phyloP scores from a whole-genome alignment of 2,888 invertebrate genomes.

The Cordilura impudica region DNA sequence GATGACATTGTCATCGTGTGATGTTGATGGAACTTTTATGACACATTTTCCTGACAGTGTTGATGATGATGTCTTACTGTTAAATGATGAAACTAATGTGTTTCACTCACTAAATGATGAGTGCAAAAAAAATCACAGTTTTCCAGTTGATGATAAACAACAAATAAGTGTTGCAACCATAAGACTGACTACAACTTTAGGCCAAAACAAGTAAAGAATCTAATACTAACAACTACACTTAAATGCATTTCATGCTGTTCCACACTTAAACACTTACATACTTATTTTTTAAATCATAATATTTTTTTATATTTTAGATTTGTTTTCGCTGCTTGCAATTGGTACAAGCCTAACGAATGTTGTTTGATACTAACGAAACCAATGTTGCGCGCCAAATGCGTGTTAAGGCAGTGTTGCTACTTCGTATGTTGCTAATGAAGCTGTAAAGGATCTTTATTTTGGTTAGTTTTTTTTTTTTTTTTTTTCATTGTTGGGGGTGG shows the following conservation, averaged over 20 bases:
- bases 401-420: slow-evolving; percentile 8
- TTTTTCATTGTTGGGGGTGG: slow-evolving; percentile 55
- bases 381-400: slow-evolving; percentile 52
- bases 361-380: background rate
- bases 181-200: slow-evolving; percentile 20
- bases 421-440: slow-evolving; percentile 59
- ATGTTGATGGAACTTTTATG: slow-evolving; percentile 62
- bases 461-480: slow-evolving; percentile 45
- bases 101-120: slow-evolving; percentile 33
- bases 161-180: slow-evolving; percentile 10
- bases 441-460: slow-evolving; percentile 48
- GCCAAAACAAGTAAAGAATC: background rate
- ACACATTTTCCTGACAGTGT: slow-evolving; percentile 59
- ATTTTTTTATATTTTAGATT: slow-evolving; percentile 11
- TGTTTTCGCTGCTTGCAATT: slow-evolving; percentile 45
- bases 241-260: background rate
- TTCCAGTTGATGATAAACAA: slow-evolving; percentile 19
- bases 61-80: slow-evolving; percentile 63
- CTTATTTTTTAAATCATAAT: slow-evolving; percentile 1
- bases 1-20: slow-evolving; percentile 55
- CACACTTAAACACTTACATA: background rate
- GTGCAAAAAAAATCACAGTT: slow-evolving; percentile 54
- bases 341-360: slow-evolving; percentile 19
- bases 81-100: slow-evolving; percentile 29
- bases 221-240: slow-evolving; percentile 41